Percentiles rank a stretch among this genome's conserved stretches.
Evolutionary conservation across 2,888 invertebrate species (phyloP).

Genomic region (Amblyjoppa proteus): DNA sequence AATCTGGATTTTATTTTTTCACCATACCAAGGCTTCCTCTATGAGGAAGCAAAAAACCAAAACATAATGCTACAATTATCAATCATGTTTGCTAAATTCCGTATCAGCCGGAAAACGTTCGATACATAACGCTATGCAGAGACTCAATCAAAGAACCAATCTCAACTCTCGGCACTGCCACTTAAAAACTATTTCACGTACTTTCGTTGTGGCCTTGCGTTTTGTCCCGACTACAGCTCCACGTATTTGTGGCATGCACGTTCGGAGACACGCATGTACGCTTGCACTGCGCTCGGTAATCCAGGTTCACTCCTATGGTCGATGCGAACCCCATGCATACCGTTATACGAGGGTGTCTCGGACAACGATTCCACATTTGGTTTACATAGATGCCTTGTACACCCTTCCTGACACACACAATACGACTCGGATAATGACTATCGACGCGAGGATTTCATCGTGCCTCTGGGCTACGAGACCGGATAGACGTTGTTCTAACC

Average conservation of each 20-base stretch:
- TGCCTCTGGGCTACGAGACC: conserved; percentile 30
- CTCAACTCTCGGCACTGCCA: neutral
- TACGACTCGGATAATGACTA: conserved; percentile 40
- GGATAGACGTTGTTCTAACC: conserved; percentile 28
- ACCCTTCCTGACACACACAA: conserved; percentile 19
- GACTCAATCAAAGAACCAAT: neutral
- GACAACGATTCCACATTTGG: conserved; percentile 14
- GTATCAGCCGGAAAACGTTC: no score
- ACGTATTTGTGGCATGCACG: neutral
- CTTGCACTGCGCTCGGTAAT: conserved; percentile 23
- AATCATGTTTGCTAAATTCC: no score
- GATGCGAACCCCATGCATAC: conserved; percentile 33
- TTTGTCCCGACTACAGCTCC: neutral
- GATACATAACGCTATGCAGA: neutral
- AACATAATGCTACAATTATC: neutral
- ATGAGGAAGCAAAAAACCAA: no score
- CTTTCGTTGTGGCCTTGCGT: neutral
- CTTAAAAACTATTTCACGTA: neutral
- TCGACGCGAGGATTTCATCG: conserved; percentile 26
- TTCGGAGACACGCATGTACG: conserved; percentile 10
- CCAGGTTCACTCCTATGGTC: conserved; percentile 15
- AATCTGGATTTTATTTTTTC: no score
- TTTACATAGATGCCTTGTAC: conserved; percentile 30
- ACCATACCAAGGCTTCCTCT: no score
- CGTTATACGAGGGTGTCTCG: conserved; percentile 25